Conservation (phyloP, 2,113 vertebrate species). For the Girardinichthys multiradiatus region DNA sequence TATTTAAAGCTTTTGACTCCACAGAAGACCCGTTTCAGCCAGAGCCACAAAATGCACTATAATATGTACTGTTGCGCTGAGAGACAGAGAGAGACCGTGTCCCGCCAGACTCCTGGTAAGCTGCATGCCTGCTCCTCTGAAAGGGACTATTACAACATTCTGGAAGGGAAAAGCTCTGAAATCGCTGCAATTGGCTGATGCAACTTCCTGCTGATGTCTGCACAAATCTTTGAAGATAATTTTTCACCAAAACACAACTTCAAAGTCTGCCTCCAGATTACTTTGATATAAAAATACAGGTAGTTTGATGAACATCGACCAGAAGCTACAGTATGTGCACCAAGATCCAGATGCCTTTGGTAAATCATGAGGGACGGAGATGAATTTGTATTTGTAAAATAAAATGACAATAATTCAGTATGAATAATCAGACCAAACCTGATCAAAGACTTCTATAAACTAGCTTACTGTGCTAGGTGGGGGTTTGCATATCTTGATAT, state of each 20-base stretch:
- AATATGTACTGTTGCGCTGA: background rate
- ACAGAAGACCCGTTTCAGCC: background rate
- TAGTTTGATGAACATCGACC: no score
- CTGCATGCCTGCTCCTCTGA: conserved; percentile 6
- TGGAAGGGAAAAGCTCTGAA: conserved; percentile 15
- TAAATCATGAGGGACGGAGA: background rate
- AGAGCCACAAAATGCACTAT: background rate
- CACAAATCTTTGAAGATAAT: conserved; percentile 1
- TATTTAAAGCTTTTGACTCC: no score
- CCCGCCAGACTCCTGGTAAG: background rate
- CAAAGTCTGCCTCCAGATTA: no score
- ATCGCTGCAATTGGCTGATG: conserved; percentile 33
- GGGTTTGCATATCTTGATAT: no score
- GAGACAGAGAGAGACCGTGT: background rate
- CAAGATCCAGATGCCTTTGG: background rate
- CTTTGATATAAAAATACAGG: no score
- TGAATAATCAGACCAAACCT: no score
- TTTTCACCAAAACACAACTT: background rate
- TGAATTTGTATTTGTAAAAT: background rate
- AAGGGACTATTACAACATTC: conserved; percentile 31
- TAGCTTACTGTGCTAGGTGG: no score
- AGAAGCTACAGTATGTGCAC: no score
- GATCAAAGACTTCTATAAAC: no score
- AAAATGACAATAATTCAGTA: background rate
- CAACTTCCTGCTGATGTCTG: conserved; percentile 50